Evolutionary conservation across 2,888 invertebrate species (phyloP), one percentile per base, ranked within the genome.

Genomic region (Halictus quadricinctus): DNA sequence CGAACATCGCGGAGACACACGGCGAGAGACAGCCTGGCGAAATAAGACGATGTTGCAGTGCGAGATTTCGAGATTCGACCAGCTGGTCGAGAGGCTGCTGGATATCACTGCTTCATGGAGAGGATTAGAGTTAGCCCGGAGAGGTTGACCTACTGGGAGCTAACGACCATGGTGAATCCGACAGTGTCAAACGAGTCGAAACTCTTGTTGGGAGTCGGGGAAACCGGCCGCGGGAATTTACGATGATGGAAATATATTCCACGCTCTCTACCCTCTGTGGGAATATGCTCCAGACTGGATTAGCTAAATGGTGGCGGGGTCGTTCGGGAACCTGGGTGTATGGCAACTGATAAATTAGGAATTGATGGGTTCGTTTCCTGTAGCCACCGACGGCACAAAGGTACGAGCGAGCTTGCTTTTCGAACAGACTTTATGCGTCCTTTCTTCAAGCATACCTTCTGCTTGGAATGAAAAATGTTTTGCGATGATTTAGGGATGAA

Each of bases 1-100:
- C 13, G 60, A 25, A 60, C 25, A 6, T n/a, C 54, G 54, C 1
- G 54, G 54, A 8, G 54, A 54, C 21, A 54, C 21, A 4, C 54
- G 54, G 10, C 54, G 21, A 54, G 21, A 21, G 80, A 88, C 86
- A 81, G 86, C 81, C 84, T 64, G 64, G 64, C 79, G 79, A 79
- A 81, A 81, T 29, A 76, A 81, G 87, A 85, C 84, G 25, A 12
- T 12, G 43, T 54, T n/a, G 43, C 21, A n/a, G 36, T 36, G 58
- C 29, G 76, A 78, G 75, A n/a, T 54, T 54, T 54, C n/a, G 80
- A 70, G 50, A 60, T 60, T 69, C 66, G 41, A 36, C 79, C 81
- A 80, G 83, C 85, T 79, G 85, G 84, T 60, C 70, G 8, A 41
- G 8, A 41, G 10, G 69, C 36, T 76, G 3, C 43, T 50, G 80